Percentiles rank a stretch among this genome's conserved stretches.
Conservation (phyloP, 2,888 invertebrate genomes). For the Mechanitis mazaeus region DNA sequence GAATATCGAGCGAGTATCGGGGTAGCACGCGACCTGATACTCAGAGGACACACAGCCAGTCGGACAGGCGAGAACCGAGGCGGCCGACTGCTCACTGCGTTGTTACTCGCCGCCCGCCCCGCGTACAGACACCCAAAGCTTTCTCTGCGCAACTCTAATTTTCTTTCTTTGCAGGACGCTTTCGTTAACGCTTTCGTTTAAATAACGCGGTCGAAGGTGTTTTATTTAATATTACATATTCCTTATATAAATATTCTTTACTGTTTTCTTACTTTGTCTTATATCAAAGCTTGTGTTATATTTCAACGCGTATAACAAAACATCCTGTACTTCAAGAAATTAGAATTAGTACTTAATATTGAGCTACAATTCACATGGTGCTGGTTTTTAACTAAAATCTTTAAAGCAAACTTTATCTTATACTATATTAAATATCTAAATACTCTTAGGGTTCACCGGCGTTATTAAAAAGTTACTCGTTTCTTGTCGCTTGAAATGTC, state of each 20-base stretch:
- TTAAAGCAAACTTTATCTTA: no score
- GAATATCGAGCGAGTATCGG: constrained; percentile 23
- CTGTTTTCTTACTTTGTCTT: no score
- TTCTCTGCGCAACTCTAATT: constrained; percentile 70
- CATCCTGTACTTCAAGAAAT: no score
- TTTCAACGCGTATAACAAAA: no score
- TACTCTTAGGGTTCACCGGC: no score
- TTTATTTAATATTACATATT: not conserved
- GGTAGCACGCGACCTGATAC: constrained; percentile 22
- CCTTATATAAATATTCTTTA: not conserved
- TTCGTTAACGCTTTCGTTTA: constrained; percentile 20
- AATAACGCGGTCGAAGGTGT: constrained; percentile 11
- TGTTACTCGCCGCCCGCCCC: constrained; percentile 38
- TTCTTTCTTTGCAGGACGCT: constrained; percentile 35
- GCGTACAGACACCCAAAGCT: constrained; percentile 59
- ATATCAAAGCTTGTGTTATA: no score
- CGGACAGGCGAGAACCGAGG: constrained; percentile 44
- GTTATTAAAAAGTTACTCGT: no score
- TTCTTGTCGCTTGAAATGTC: no score
- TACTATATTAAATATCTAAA: no score
- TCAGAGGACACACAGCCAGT: constrained; percentile 19
- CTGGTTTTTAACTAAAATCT: no score
- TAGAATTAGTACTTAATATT: no score
- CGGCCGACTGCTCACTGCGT: constrained; percentile 61
- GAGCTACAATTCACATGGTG: no score